Conservation (phyloP, 2,113 vertebrate genomes). For the Ibidorhyncha struthersii region DNA sequence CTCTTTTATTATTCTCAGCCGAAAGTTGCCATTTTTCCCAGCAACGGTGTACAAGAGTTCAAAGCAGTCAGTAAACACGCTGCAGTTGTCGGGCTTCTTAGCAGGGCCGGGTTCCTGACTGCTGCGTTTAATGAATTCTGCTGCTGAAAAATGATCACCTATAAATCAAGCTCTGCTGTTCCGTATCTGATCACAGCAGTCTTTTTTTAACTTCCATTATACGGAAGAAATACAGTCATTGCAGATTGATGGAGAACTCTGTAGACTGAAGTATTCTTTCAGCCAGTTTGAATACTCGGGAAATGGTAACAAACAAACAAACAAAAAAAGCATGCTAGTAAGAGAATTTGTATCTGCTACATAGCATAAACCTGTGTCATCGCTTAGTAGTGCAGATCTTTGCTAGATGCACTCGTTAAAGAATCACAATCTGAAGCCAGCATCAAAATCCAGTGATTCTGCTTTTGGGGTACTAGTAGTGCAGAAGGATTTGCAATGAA, state of each 20-base stretch:
- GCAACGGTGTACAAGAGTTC: background rate
- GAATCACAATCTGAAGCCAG: background rate
- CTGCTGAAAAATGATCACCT: background rate
- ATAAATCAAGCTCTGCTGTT: background rate
- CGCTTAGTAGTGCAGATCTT: accelerated
- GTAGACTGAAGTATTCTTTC: background rate
- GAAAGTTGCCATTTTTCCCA: background rate
- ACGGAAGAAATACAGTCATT: background rate
- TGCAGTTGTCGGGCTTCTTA: background rate
- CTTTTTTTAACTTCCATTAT: background rate
- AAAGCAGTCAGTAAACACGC: background rate
- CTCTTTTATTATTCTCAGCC: background rate
- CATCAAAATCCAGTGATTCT: background rate
- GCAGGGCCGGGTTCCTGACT: background rate
- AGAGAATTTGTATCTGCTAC: background rate
- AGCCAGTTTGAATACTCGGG: background rate
- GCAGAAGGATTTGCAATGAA: background rate
- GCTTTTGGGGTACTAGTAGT: background rate
- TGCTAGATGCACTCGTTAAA: background rate
- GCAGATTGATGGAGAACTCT: background rate
- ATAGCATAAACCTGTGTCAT: background rate
- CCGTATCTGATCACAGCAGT: background rate
- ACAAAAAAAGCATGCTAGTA: background rate
- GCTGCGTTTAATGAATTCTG: background rate
- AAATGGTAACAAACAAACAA: background rate